Evolutionary conservation across 92 coral and sea anemone species (phyloP).

Genomic region (Desmophyllum pertusum): DNA sequence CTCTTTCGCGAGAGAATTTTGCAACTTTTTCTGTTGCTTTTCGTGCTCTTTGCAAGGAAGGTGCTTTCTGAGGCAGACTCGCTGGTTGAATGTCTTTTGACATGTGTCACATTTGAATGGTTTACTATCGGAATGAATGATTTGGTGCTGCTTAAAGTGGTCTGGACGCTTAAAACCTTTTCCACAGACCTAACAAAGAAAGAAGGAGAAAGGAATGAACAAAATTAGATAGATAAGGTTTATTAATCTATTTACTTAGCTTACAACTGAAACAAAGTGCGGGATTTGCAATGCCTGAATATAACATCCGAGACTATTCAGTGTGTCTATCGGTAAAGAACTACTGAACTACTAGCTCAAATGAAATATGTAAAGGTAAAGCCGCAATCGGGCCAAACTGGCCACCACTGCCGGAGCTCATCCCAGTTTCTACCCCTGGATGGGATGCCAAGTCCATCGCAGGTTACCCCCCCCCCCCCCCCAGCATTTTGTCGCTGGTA

Average conservation of each 20-base stretch:
- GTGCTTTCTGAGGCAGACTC: constrained; percentile 74
- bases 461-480: no score
- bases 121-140: constrained; percentile 73
- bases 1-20: constrained; percentile 32
- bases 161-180: constrained; percentile 79
- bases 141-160: constrained; percentile 66
- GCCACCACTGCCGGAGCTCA: no score
- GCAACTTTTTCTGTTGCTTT: constrained; percentile 60
- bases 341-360: no score
- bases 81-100: constrained; percentile 71
- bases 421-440: no score
- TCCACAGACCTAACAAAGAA: constrained; percentile 66
- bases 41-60: constrained; percentile 82
- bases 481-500: no score
- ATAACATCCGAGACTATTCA: no score
- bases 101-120: constrained; percentile 83
- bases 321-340: no score
- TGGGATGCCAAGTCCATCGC: no score
- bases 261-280: no score
- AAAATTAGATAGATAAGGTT: neutral
- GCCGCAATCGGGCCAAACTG: no score
- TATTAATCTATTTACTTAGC: neutral
- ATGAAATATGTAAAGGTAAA: no score
- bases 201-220: neutral
- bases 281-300: no score